A percentile compares a stretch with the other conserved stretches of the same genome.
These are phyloP conservation scores for Serranus cabrilla DNA, from an alignment of 2,797 vertebrate species.

Conservation along the genomic window DNA sequence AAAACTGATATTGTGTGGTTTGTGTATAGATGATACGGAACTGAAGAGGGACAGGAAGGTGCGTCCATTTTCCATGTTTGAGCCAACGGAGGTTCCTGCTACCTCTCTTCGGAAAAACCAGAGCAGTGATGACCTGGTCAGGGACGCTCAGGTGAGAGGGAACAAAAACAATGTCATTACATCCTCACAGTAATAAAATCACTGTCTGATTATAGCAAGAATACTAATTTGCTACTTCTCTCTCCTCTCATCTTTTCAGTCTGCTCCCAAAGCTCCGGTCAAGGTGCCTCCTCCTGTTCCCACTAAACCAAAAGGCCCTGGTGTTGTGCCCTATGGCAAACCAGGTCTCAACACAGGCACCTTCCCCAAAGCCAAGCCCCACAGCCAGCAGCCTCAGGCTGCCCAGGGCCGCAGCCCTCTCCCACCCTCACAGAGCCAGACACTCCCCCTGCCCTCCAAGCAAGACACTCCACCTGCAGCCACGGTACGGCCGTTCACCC, in stretches of 20 bases:
- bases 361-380: slow-evolving; percentile 88
- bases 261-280: slow-evolving; percentile 85
- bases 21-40: slow-evolving; percentile 86
- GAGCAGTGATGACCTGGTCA: slow-evolving; percentile 95
- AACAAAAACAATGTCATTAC: neutral
- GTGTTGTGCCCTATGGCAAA: slow-evolving; percentile 86
- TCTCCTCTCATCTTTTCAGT: slow-evolving; percentile 76
- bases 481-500: slow-evolving; percentile 95
- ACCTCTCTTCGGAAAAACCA: slow-evolving; percentile 93
- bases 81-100: slow-evolving; percentile 86
- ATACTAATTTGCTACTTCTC: slow-evolving; percentile 2
- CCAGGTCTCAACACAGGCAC: slow-evolving; percentile 80
- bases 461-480: slow-evolving; percentile 93
- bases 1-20: slow-evolving; percentile 35
- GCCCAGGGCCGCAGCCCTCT: slow-evolving; percentile 79
- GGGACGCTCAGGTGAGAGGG: slow-evolving; percentile 90
- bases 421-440: slow-evolving; percentile 81
- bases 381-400: slow-evolving; percentile 79
- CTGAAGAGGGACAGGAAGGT: slow-evolving; percentile 91
- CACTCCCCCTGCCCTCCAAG: slow-evolving; percentile 88
- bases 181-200: neutral
- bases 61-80: slow-evolving; percentile 96
- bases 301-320: slow-evolving; percentile 95
- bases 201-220: neutral
- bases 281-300: slow-evolving; percentile 98